These are phyloP conservation scores for Spisula solida DNA, from an alignment of 2,888 invertebrate genomes.

Conservation along the genomic window DNA sequence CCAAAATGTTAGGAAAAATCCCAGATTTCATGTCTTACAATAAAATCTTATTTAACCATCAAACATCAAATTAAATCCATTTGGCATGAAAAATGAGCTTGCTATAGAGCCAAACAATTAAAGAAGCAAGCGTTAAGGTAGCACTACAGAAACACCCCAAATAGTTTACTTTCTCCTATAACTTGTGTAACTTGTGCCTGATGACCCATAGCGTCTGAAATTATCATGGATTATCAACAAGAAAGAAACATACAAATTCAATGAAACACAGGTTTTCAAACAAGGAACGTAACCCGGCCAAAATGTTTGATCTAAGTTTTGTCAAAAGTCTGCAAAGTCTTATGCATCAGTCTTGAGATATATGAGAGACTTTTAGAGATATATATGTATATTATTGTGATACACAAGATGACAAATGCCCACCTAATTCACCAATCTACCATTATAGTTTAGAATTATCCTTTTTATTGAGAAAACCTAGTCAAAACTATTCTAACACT, in stretches of 20 bases:
- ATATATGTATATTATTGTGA: too few species aligned
- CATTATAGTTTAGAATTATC: too few species aligned
- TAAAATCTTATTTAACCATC: conserved; percentile 1
- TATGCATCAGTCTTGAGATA: too few species aligned
- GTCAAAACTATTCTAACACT: too few species aligned
- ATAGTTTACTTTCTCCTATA: conserved; percentile 56
- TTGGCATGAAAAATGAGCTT: conserved; percentile 21
- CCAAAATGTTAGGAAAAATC: too few species aligned
- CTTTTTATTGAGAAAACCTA: too few species aligned
- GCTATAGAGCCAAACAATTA: conserved; percentile 41
- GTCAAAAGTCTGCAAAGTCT: too few species aligned
- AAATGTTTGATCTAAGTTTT: too few species aligned
- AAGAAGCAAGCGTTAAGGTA: conserved; percentile 50
- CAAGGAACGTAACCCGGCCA: too few species aligned
- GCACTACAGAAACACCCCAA: conserved; percentile 39
- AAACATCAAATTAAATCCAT: not conserved
- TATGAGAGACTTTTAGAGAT: too few species aligned
- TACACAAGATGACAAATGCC: too few species aligned
- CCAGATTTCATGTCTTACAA: not conserved
- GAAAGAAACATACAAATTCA: not conserved
- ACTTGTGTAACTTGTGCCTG: conserved; percentile 42
- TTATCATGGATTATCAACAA: not conserved
- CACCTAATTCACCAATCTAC: too few species aligned
- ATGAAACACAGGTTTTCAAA: not conserved
- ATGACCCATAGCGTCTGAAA: conserved; percentile 64